phyloP scores from a whole-genome alignment of 1,140 invertebrate genomes.

The Anoplolepis gracilipes region DNA sequence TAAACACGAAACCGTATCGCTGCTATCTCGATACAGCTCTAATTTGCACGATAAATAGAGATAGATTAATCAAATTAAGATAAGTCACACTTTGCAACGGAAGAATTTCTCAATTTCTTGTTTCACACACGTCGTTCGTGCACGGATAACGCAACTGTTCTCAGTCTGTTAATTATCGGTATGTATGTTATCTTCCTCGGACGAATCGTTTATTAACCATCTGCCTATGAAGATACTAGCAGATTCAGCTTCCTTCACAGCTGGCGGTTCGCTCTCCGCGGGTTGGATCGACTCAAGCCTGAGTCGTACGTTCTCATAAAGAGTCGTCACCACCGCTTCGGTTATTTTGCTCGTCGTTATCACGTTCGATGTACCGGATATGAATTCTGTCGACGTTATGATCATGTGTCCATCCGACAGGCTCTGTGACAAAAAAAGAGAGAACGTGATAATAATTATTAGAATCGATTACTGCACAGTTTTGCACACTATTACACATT shows the following conservation, averaged over 20 bases:
- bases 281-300: slow-evolving; percentile 54
- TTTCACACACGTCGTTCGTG: neutral
- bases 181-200: slow-evolving; percentile 40
- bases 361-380: slow-evolving; percentile 50
- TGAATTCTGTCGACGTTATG: slow-evolving; percentile 53
- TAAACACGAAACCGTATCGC: neutral
- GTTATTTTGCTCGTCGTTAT: slow-evolving; percentile 48
- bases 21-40: neutral
- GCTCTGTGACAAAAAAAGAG: slow-evolving; percentile 21
- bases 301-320: slow-evolving; percentile 62
- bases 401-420: slow-evolving; percentile 39
- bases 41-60: neutral
- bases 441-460: too few relatives aligned
- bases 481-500: too few relatives aligned
- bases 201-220: slow-evolving; percentile 40
- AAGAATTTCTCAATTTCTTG: neutral
- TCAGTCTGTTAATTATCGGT: neutral
- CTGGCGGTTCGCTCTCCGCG: slow-evolving; percentile 9
- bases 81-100: slow-evolving; percentile 33
- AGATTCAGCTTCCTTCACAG: slow-evolving; percentile 57
- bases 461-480: neutral
- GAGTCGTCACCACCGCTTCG: slow-evolving; percentile 25
- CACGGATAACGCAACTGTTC: neutral
- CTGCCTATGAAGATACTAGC: slow-evolving; percentile 62
- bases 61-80: neutral